Conservation (phyloP, 2,888 invertebrate species). For the Caenorhabditis doughertyi region DNA sequence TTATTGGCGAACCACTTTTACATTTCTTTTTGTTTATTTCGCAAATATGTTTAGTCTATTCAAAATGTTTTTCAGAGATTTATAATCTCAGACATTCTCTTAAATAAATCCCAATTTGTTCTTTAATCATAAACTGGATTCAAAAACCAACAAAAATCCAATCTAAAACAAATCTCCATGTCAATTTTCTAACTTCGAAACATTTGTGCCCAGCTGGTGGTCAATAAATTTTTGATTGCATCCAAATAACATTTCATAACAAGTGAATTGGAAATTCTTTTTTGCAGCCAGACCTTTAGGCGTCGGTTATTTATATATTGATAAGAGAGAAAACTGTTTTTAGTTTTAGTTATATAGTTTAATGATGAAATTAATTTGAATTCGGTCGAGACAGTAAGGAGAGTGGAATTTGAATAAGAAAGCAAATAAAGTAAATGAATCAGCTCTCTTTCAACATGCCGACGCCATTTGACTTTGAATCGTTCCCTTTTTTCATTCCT, state of each 20-base stretch:
- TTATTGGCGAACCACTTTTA: background rate
- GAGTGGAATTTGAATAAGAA: background rate
- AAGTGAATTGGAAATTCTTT: background rate
- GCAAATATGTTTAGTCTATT: slow-evolving; percentile 6
- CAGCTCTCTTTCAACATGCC: slow-evolving; percentile 35
- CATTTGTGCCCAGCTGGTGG: slow-evolving; percentile 5
- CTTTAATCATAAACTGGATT: background rate
- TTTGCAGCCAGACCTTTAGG: background rate
- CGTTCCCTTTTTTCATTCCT: slow-evolving; percentile 3
- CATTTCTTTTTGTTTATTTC: background rate
- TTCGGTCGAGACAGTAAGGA: background rate
- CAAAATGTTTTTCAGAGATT: background rate
- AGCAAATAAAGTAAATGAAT: slow-evolving; percentile 45
- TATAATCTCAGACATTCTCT: background rate
- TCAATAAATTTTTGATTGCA: slow-evolving; percentile 26
- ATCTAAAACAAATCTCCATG: slow-evolving; percentile 14
- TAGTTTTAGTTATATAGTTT: slow-evolving; percentile 12
- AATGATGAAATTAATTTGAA: slow-evolving; percentile 8
- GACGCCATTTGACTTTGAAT: slow-evolving; percentile 25
- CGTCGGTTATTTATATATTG: background rate
- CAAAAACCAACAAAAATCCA: background rate
- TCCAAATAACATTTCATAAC: slow-evolving; percentile 10
- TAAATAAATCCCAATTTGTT: background rate
- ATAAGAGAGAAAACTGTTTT: slow-evolving; percentile 33
- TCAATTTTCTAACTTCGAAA: slow-evolving; percentile 18